Base-by-base conservation (phyloP, 2,888 invertebrate species). In the Drosophila meridionalis region DNA sequence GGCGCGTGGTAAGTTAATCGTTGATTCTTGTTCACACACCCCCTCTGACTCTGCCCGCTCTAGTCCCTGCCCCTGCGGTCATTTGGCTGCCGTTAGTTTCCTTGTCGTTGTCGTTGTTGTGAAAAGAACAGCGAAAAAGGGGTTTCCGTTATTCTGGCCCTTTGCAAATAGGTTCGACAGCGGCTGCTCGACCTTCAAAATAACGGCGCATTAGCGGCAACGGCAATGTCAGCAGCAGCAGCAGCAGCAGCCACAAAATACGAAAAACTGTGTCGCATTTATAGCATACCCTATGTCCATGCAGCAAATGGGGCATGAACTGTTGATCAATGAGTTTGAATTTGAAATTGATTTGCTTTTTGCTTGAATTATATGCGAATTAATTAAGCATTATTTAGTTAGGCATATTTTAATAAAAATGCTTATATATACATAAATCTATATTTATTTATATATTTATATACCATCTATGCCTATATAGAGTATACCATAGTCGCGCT, bases 1-100 rank as follows among this genome's bases (percentile, higher is more conserved):
- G 86, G 65, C 85, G 85, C 73, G 85, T 89, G 85, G 85, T 86
- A 87, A 86, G 85, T 73, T 82, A 73, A 89, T 70, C 83, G 74
- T 78, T 68, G 63, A 78, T 75, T 69, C 73, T 72, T 53, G 45
- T 28, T 52, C 43, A n/a, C 43, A 26, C 52, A 26, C 2, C 14
- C 38, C 53, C 14, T n/a, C 53, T 9, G 1, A 1, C 2, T 4
- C 2, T 8, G 9, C 20, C 7, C 28, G 32, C 4, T 0, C 1
- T 36, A 1, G 11, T 9, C n/a, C 7, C 45, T 28, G 14, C 43
- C 28, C 50, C 42, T 38, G 55, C 36, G 60, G n/a, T 30, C 43
- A 59, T 69, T 75, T 77, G 30, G 56, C 65, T 75, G 60, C n/a
- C 60, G 45, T 47, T 69, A 48, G 52, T 67, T 69, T 65, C 45